These are phyloP conservation scores for Galeopsomyia nigrocyanea DNA, from an alignment of 2,888 invertebrate genomes.

Conservation along the genomic window DNA sequence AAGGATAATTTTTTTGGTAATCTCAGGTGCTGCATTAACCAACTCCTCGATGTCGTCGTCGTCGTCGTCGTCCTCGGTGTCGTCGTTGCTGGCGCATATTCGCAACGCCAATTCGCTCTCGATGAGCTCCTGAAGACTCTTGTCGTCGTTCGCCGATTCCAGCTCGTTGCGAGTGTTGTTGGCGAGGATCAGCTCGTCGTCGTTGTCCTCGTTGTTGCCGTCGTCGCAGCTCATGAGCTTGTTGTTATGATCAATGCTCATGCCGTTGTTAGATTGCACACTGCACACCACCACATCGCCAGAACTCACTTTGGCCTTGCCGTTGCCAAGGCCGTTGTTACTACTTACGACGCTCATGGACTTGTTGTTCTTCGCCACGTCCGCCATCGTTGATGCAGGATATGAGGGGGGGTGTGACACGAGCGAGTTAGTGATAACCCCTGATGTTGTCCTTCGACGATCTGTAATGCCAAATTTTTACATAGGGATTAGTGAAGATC, in stretches of 20 bases:
- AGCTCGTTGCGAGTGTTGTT: slow-evolving; percentile 63
- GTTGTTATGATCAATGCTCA: slow-evolving; percentile 65
- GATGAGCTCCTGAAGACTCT: slow-evolving; percentile 66
- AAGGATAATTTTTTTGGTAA: slow-evolving; percentile 59
- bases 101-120: slow-evolving; percentile 65
- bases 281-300: slow-evolving; percentile 62
- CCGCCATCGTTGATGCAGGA: slow-evolving; percentile 60
- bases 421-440: background rate
- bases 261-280: slow-evolving; percentile 68
- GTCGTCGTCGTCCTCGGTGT: slow-evolving; percentile 44
- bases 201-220: slow-evolving; percentile 61
- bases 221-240: slow-evolving; percentile 56
- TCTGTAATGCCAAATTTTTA: slow-evolving; percentile 36
- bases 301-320: slow-evolving; percentile 53
- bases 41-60: slow-evolving; percentile 38
- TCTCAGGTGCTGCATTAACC: slow-evolving; percentile 48
- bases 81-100: slow-evolving; percentile 59
- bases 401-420: background rate
- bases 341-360: slow-evolving; percentile 66
- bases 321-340: slow-evolving; percentile 52
- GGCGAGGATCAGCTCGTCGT: slow-evolving; percentile 61
- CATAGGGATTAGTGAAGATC: slow-evolving; percentile 7
- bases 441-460: slow-evolving; percentile 5
- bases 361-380: slow-evolving; percentile 66
- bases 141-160: slow-evolving; percentile 62